Conservation (phyloP, 2,888 invertebrate species). For the Himalopsyche kuldschensis region DNA sequence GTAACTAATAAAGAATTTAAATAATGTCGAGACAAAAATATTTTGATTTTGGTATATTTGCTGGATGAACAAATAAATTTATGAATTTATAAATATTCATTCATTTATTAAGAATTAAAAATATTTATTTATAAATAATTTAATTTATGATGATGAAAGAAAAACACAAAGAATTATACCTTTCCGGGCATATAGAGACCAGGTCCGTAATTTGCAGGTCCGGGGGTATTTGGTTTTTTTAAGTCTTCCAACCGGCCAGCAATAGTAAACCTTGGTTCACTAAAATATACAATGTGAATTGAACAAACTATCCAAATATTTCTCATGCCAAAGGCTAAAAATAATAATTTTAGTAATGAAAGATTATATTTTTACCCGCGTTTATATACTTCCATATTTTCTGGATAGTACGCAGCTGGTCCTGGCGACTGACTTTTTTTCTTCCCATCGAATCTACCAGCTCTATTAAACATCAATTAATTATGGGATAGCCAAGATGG, state of each 20-base stretch:
- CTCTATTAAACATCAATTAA: conserved; percentile 28
- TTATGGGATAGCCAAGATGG: not conserved
- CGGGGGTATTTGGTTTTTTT: conserved; percentile 43
- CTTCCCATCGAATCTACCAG: conserved; percentile 46
- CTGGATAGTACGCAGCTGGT: conserved; percentile 59
- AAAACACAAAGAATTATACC: conserved; percentile 16
- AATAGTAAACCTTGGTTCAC: conserved; percentile 52
- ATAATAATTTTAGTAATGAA: not conserved
- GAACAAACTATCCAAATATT: not conserved
- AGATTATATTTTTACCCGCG: conserved; percentile 44
- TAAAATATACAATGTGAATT: not conserved
- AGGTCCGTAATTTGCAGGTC: conserved; percentile 57
- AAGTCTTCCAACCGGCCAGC: conserved; percentile 47
- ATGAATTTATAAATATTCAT: too few relatives aligned
- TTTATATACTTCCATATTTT: conserved; percentile 49
- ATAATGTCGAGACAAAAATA: too few relatives aligned
- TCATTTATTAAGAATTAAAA: too few relatives aligned
- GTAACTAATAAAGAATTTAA: too few relatives aligned
- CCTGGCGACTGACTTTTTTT: conserved; percentile 53
- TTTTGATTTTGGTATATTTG: too few relatives aligned
- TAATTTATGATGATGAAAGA: not conserved
- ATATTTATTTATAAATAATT: not conserved
- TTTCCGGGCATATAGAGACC: conserved; percentile 53
- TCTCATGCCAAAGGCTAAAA: not conserved
- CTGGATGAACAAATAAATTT: too few relatives aligned